Evolutionary conservation across 2,113 vertebrate species (phyloP), one percentile per base, ranked within the genome.

Genomic region (Alectura lathami): DNA sequence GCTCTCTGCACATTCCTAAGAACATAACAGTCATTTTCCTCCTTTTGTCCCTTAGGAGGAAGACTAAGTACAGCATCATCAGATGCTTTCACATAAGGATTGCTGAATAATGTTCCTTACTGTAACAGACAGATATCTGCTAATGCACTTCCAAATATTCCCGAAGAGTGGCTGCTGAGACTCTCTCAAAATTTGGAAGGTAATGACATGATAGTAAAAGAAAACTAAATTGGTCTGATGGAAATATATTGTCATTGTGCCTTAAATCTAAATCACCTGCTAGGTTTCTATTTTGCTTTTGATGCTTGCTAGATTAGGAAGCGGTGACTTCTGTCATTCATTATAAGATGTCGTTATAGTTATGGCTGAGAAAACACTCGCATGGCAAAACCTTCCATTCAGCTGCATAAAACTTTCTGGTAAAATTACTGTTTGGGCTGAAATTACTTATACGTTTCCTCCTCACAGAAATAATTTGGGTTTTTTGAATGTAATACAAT

Each of bases 211-310:
- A 92, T 72, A 83, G 85, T 57, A 93, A 91, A 94, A 93, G 67
- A 93, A 97, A 97, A 88, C 57, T 79, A 91, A 96, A 92, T 92
- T 87, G 89, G 67, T 84, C 50, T 83, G 91, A 96, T 94, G 75
- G 73, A 89, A 97, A 80, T 72, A 38, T 32, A 85, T 80, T 54
- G 30, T 91, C 60, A 62, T 16, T 34, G 24, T 91, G 54, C 80
- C 68, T 83, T 85, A 89, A 94, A 91, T 90, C 50, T 84, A 93
- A 86, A 89, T 92, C 67, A 76, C 73, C 80, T 82, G 38, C 82
- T 68, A 68, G 72, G 74, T 94, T 96, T 96, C 92, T 96, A 38
- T 96, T 97, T 89, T 50, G 20, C 63, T 93, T 73, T n/a, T 84
- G 26, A 92, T 93, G 66, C 96, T 95, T 91, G 72, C 67, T 86